Evolutionary conservation across 1,140 invertebrate genomes (phyloP).

Genomic region (Tetragnatha versicolor): DNA sequence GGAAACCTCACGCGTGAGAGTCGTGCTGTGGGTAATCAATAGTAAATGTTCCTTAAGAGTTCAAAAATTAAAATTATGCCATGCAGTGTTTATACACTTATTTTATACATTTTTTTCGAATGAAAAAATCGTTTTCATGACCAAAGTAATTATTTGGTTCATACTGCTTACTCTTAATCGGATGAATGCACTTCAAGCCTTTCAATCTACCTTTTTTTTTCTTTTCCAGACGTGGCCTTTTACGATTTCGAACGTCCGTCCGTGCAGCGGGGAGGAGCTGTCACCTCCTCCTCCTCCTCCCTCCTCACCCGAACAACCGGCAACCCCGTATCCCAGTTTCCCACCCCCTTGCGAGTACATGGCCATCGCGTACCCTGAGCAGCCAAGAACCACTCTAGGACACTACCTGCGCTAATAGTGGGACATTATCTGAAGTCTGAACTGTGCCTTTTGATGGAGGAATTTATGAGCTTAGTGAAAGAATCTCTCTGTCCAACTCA

Average conservation of each 20-base stretch:
- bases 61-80: background rate
- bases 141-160: too few species aligned
- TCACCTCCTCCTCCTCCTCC: background rate
- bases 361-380: background rate
- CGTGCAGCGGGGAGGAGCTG: background rate
- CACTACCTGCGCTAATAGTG: background rate
- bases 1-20: too few species aligned
- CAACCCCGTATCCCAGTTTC: too few species aligned
- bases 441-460: too few species aligned
- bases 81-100: background rate
- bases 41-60: background rate
- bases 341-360: constrained; percentile 39
- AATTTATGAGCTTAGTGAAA: too few species aligned
- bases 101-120: background rate
- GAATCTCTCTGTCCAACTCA: too few species aligned
- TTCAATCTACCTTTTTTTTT: background rate
- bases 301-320: background rate
- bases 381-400: background rate
- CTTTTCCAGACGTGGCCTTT: constrained; percentile 35
- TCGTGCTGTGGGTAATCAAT: background rate
- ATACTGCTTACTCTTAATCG: too few species aligned
- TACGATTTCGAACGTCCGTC: constrained; percentile 4
- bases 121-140: background rate
- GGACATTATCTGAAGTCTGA: constrained; percentile 1
- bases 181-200: too few species aligned